phyloP scores from a whole-genome alignment of 2,888 invertebrate genomes.

The Ernsta delagoae region DNA sequence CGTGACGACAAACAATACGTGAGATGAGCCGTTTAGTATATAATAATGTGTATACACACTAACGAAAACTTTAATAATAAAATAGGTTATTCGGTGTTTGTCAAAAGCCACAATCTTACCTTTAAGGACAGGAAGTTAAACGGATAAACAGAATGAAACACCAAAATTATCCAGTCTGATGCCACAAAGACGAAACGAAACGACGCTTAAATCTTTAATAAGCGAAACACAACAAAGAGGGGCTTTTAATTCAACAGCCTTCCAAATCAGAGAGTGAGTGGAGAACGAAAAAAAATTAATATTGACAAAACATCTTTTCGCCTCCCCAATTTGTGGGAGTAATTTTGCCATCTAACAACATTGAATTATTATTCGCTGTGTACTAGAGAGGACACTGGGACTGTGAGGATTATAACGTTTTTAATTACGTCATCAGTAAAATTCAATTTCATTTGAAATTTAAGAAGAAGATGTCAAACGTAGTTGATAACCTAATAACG shows the following conservation, averaged over 20 bases:
- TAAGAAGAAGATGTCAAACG: too few species aligned
- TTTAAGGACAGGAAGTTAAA: neutral
- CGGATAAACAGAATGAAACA: conserved; percentile 10
- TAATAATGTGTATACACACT: too few species aligned
- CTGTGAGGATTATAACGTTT: too few species aligned
- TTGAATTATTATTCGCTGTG: neutral
- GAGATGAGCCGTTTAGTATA: too few species aligned
- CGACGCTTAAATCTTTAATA: conserved; percentile 28
- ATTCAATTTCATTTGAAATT: too few species aligned
- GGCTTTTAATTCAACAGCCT: conserved; percentile 45
- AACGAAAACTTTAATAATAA: too few species aligned
- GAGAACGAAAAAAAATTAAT: conserved; percentile 51
- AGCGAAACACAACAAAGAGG: conserved; percentile 38
- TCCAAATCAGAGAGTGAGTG: conserved; percentile 16
- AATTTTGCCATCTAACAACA: conserved; percentile 50
- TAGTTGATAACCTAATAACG: too few species aligned
- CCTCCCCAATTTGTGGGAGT: conserved; percentile 58
- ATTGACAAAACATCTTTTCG: conserved; percentile 59
- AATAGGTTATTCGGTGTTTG: too few species aligned
- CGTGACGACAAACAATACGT: too few species aligned
- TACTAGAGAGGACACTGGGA: neutral
- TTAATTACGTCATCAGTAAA: too few species aligned
- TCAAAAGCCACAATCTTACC: neutral
- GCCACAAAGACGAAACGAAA: conserved; percentile 18
- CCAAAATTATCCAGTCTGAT: conserved; percentile 22